phyloP scores from a whole-genome alignment of 2,113 vertebrate genomes.

The Clupea harengus region DNA sequence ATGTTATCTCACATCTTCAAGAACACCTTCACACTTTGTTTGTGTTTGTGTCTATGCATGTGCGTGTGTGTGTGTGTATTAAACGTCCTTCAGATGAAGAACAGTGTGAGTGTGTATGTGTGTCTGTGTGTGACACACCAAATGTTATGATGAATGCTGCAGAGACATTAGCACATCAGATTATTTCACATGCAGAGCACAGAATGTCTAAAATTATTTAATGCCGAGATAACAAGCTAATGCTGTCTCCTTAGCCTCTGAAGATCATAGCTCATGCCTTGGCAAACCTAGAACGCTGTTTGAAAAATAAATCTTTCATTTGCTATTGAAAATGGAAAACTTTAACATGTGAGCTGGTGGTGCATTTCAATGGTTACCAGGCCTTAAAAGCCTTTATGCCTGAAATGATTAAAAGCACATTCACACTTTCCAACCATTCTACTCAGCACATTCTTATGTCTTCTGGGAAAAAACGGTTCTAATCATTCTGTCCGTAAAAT shows the following conservation, averaged over 20 bases:
- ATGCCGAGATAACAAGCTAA: not conserved
- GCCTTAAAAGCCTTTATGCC: not conserved
- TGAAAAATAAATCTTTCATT: not conserved
- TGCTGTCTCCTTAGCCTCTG: not conserved
- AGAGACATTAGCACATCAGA: slow-evolving; percentile 36
- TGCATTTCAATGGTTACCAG: not conserved
- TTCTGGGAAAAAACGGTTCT: not conserved
- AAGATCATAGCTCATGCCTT: not conserved
- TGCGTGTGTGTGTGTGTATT: not conserved
- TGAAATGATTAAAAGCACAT: not conserved
- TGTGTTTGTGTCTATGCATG: not conserved
- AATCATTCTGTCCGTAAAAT: not conserved
- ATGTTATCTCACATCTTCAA: slow-evolving; percentile 9
- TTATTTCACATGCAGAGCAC: slow-evolving; percentile 62
- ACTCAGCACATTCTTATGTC: not conserved
- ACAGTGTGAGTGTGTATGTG: not conserved
- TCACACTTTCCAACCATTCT: not conserved
- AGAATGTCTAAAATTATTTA: slow-evolving; percentile 55
- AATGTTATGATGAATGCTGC: slow-evolving; percentile 48
- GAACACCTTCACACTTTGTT: slow-evolving; percentile 11
- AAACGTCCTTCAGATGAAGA: slow-evolving; percentile 5
- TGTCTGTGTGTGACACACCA: slow-evolving; percentile 35
- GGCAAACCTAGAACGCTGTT: not conserved
- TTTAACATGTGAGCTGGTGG: not conserved
- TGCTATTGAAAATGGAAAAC: not conserved